These are phyloP conservation scores for Lacerta agilis DNA, from an alignment of 2,797 vertebrate genomes.

Conservation along the genomic window DNA sequence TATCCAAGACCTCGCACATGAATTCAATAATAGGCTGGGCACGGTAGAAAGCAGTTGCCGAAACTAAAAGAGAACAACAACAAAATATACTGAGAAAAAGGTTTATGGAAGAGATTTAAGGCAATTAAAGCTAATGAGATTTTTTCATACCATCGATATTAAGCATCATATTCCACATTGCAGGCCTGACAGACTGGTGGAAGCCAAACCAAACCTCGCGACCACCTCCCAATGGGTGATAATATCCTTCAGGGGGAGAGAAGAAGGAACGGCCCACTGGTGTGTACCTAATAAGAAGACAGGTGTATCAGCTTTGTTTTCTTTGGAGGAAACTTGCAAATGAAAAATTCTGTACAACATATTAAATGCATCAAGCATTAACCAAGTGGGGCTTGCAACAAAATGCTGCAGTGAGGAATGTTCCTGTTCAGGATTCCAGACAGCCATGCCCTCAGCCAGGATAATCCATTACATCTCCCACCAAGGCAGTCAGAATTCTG, in stretches of 20 bases:
- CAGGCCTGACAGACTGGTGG: constrained; percentile 95
- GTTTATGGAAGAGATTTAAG: background rate
- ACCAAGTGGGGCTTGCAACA: background rate
- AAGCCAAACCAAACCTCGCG: constrained; percentile 97
- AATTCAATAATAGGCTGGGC: constrained; percentile 99
- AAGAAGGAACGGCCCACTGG: constrained; percentile 98
- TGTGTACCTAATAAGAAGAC: constrained; percentile 87
- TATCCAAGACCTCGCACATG: constrained; percentile 98
- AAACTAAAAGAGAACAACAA: constrained; percentile 80
- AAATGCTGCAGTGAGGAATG: too few species aligned
- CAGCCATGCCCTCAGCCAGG: background rate
- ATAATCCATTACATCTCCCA: background rate
- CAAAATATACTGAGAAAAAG: constrained; percentile 26
- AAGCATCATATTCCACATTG: constrained; percentile 99
- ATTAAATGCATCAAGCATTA: background rate
- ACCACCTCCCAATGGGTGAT: constrained; percentile 93
- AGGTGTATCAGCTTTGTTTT: background rate
- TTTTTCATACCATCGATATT: constrained; percentile 91
- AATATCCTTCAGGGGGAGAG: constrained; percentile 97
- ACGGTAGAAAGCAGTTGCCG: constrained; percentile 97
- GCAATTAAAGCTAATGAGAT: constrained; percentile 11
- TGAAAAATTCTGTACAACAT: background rate
- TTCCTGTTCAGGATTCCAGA: background rate
- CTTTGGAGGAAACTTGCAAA: background rate
- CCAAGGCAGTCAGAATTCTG: background rate